Evolutionary conservation across 2,888 invertebrate genomes (phyloP).

Genomic region (Clepsis dumicolana): DNA sequence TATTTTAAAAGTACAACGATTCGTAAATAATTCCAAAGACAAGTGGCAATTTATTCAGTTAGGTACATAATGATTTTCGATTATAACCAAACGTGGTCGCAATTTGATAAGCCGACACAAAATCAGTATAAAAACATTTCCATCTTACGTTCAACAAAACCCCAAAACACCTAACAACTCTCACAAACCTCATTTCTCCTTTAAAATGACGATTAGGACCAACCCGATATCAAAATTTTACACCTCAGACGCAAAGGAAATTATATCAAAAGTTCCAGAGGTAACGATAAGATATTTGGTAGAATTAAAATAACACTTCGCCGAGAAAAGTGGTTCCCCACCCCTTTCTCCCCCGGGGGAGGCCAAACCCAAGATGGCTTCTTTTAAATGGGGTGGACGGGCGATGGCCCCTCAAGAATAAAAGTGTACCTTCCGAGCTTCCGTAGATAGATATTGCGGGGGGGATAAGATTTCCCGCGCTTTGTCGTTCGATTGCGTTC

Average conservation of each 20-base stretch:
- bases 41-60: no score
- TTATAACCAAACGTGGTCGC: no score
- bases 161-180: constrained; percentile 21
- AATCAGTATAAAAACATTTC: neutral
- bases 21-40: neutral
- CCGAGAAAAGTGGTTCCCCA: constrained; percentile 79
- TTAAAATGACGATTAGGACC: constrained; percentile 43
- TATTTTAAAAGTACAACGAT: no score
- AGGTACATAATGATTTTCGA: no score
- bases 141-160: neutral
- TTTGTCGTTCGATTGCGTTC: constrained; percentile 74
- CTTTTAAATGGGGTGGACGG: constrained; percentile 85
- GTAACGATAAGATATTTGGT: constrained; percentile 85
- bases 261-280: constrained; percentile 83
- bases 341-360: constrained; percentile 55
- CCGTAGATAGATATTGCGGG: constrained; percentile 73
- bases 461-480: constrained; percentile 66
- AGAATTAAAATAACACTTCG: constrained; percentile 86
- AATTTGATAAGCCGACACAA: no score
- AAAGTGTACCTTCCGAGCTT: constrained; percentile 83
- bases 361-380: constrained; percentile 84
- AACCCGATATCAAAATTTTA: constrained; percentile 55
- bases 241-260: constrained; percentile 80
- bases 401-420: constrained; percentile 82
- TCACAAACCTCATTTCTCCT: constrained; percentile 10